phyloP scores from a whole-genome alignment of 2,888 invertebrate species.

The Parthenolecanium corni region DNA sequence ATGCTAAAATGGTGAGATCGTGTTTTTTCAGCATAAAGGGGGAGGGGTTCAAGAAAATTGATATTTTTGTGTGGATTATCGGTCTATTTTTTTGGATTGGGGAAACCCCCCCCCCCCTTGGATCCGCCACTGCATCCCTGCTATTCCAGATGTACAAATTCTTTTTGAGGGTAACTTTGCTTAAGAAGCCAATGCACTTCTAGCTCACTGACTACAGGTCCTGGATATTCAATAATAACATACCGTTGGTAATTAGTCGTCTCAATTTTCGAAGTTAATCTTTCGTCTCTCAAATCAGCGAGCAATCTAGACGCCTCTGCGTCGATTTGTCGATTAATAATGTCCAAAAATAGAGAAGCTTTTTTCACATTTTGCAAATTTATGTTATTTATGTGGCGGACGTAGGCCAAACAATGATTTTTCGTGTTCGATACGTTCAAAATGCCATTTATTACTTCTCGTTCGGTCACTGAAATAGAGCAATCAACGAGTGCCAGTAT shows the following conservation, averaged over 20 bases:
- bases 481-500: background rate
- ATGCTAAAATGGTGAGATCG: too few species aligned
- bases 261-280: conserved; percentile 79
- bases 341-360: conserved; percentile 90
- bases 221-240: too few species aligned
- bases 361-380: conserved; percentile 89
- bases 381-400: conserved; percentile 92
- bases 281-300: conserved; percentile 76
- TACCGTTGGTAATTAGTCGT: conserved; percentile 79
- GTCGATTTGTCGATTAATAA: conserved; percentile 80
- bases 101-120: too few species aligned
- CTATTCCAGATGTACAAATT: too few species aligned
- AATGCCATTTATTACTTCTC: conserved; percentile 93
- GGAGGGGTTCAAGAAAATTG: too few species aligned
- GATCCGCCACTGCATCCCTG: too few species aligned
- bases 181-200: too few species aligned
- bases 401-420: conserved; percentile 89
- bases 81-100: too few species aligned
- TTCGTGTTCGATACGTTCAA: conserved; percentile 86
- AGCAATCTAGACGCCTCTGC: conserved; percentile 82
- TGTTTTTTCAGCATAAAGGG: too few species aligned
- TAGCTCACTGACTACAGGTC: too few species aligned
- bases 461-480: conserved; percentile 70
- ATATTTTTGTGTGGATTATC: too few species aligned
- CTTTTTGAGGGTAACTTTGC: too few species aligned